Percentiles rank a stretch among this genome's conserved stretches.
phyloP scores from a whole-genome alignment of 2,113 vertebrate genomes.

The Pseudorectes ferrugineus region DNA sequence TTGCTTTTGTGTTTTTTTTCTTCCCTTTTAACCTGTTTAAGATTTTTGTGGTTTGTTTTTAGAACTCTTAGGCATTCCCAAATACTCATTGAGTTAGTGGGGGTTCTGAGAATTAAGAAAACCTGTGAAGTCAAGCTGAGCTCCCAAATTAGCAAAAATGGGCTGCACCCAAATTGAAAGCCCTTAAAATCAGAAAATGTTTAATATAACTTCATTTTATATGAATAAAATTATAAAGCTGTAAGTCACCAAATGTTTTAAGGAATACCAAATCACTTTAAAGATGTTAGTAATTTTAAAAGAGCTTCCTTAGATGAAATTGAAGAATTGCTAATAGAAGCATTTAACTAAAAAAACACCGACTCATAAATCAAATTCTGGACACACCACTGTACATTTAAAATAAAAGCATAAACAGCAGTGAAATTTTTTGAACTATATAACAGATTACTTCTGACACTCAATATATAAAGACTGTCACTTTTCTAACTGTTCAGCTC shows the following conservation, averaged over 20 bases:
- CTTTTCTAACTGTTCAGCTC: conserved; percentile 16
- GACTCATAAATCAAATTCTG: background rate
- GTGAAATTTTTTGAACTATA: background rate
- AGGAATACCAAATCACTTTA: background rate
- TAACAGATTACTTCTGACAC: background rate
- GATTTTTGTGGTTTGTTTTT: background rate
- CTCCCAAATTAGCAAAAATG: background rate
- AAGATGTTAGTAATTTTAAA: background rate
- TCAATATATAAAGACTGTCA: background rate
- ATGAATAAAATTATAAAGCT: background rate
- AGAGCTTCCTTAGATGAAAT: background rate
- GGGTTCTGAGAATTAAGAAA: background rate
- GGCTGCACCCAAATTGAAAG: background rate
- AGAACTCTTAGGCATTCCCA: background rate
- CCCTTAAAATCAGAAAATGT: background rate
- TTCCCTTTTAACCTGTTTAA: background rate
- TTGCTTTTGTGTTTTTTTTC: background rate
- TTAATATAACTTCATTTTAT: background rate
- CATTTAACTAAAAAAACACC: background rate
- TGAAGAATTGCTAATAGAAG: background rate
- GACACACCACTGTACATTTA: background rate
- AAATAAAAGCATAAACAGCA: conserved; percentile 25
- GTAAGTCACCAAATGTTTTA: background rate
- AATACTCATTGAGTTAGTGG: background rate
- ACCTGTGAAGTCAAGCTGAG: background rate